Evolutionary conservation across 2,888 invertebrate species (phyloP).

Genomic region (Proisotoma minuta): DNA sequence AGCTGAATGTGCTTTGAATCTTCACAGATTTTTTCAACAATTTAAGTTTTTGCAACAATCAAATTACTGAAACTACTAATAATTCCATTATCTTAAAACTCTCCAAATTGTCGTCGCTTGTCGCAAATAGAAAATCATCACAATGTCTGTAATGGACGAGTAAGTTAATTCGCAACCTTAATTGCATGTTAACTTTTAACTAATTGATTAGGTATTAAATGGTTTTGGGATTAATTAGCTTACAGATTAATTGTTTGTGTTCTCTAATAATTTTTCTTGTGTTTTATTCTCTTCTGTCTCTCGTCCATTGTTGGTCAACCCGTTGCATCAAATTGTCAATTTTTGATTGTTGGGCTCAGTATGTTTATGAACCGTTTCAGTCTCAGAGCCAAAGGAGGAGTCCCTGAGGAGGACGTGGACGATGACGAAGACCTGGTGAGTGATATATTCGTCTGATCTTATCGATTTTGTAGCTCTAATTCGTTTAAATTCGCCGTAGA

Average conservation of each 20-base stretch:
- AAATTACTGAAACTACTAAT: too few species aligned
- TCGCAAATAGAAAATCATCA: constrained; percentile 14
- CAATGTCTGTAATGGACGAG: constrained; percentile 34
- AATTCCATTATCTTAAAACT: too few species aligned
- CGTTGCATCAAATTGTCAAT: constrained; percentile 11
- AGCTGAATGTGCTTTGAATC: too few species aligned
- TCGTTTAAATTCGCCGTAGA: too few species aligned
- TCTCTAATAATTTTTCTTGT: neutral
- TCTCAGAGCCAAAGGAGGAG: constrained; percentile 39
- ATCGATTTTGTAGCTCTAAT: too few species aligned
- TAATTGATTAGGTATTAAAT: too few species aligned
- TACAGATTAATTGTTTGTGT: neutral
- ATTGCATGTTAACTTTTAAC: too few species aligned
- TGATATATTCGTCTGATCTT: neutral
- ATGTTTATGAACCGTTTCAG: constrained; percentile 45
- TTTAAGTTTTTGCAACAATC: too few species aligned
- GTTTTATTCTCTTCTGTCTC: too few species aligned
- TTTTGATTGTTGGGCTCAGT: constrained; percentile 27
- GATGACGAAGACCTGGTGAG: constrained; percentile 47
- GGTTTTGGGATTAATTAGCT: too few species aligned
- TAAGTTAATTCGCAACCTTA: constrained; percentile 21
- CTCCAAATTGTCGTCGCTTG: too few species aligned
- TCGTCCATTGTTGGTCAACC: neutral
- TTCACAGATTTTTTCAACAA: too few species aligned
- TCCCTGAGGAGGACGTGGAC: constrained; percentile 43